Evolutionary conservation across 2,888 invertebrate species (phyloP).

Genomic region (Platycheirus albimanus): DNA sequence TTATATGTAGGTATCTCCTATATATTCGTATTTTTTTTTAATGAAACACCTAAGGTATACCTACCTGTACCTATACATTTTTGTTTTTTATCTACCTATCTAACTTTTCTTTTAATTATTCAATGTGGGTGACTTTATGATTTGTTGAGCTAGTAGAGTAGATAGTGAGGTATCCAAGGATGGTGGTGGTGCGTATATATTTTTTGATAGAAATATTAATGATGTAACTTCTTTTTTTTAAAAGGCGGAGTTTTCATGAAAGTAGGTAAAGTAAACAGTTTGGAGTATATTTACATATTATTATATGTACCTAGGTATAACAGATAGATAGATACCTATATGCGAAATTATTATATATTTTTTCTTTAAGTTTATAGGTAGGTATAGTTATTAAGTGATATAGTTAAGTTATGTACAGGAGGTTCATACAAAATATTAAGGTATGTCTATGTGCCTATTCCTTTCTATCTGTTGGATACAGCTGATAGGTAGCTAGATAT

Average conservation of each 20-base stretch:
- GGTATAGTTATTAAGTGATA: too few species aligned
- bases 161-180: not conserved
- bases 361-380: too few species aligned
- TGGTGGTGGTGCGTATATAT: not conserved
- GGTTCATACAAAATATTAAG: too few species aligned
- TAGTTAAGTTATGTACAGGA: too few species aligned
- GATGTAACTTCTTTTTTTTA: not conserved
- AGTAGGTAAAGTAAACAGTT: too few species aligned
- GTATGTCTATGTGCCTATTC: too few species aligned
- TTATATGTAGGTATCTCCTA: not conserved
- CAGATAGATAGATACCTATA: not conserved
- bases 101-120: constrained; percentile 47
- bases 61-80: constrained; percentile 3
- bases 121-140: constrained; percentile 63
- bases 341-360: too few species aligned
- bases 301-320: not conserved
- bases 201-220: constrained; percentile 41
- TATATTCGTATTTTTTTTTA: too few species aligned
- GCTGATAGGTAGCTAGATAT: too few species aligned
- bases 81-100: too few species aligned
- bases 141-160: constrained; percentile 36
- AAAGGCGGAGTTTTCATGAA: constrained; percentile 56
- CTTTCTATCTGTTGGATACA: too few species aligned
- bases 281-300: too few species aligned
- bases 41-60: constrained; percentile 2